Percentiles rank a stretch among this genome's conserved stretches.
phyloP scores from a whole-genome alignment of 2,888 invertebrate genomes.

The Phymatocera aterrima region DNA sequence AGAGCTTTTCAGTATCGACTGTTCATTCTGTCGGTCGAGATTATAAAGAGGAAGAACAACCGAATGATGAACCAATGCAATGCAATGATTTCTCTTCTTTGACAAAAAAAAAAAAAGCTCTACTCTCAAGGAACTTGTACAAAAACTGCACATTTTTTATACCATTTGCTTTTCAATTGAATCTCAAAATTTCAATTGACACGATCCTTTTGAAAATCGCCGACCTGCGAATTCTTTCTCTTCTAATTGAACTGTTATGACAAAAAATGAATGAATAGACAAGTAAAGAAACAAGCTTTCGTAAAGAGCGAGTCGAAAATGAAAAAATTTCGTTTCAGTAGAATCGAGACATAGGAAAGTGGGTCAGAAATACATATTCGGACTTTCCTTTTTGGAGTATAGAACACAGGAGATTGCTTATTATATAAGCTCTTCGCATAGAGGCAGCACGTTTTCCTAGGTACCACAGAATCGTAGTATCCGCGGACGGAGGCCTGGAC shows the following conservation, averaged over 20 bases:
- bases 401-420: neutral
- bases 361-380: neutral
- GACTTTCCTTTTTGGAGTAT: neutral
- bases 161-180: neutral
- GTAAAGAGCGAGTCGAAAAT: no score
- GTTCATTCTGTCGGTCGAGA: neutral
- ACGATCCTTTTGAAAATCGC: neutral
- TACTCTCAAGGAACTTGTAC: neutral
- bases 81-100: neutral
- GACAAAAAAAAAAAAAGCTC: neutral
- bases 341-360: no score
- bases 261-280: no score
- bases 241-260: no score
- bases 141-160: neutral
- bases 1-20: slow-evolving; percentile 32
- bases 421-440: slow-evolving; percentile 11
- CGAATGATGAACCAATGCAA: neutral
- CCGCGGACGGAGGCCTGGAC: no score
- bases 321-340: no score
- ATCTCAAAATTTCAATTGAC: neutral
- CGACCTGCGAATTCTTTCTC: no score
- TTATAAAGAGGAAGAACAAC: neutral
- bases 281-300: no score
- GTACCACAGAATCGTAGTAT: neutral
- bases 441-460: slow-evolving; percentile 8